These are phyloP conservation scores for Pristionchus entomophagus DNA, from an alignment of 2,888 invertebrate species.

Conservation along the genomic window DNA sequence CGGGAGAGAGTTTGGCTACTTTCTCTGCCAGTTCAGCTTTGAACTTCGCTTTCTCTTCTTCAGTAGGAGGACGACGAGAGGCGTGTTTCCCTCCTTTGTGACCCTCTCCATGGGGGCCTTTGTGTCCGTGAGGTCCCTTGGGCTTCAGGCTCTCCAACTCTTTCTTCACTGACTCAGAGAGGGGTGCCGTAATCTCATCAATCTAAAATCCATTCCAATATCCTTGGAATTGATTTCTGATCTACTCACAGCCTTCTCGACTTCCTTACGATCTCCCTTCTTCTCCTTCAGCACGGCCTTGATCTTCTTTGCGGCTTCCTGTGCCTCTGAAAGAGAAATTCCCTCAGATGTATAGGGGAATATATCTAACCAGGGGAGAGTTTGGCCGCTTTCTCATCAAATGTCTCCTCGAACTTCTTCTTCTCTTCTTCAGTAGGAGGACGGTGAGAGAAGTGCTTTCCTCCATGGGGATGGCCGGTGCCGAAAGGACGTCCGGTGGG, in stretches of 20 bases:
- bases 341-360: too few species aligned
- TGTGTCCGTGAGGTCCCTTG: background rate
- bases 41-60: slow-evolving; percentile 13
- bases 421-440: slow-evolving; percentile 24
- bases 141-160: slow-evolving; percentile 18
- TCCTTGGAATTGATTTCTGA: background rate
- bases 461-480: background rate
- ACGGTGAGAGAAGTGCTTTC: background rate
- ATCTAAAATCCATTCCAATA: background rate
- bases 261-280: background rate
- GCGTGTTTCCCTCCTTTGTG: background rate
- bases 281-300: background rate
- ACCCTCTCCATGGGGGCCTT: background rate
- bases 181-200: background rate
- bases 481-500: background rate
- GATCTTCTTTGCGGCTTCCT: slow-evolving; percentile 27
- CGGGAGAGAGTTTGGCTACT: slow-evolving; percentile 9
- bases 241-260: background rate
- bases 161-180: slow-evolving; percentile 32
- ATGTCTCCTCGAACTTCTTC: slow-evolving; percentile 21
- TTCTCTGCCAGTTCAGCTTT: slow-evolving; percentile 11
- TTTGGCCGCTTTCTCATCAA: slow-evolving; percentile 9
- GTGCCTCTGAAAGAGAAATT: background rate
- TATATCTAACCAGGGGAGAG: background rate
- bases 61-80: background rate